Conservation (phyloP, 2,797 vertebrate genomes). For the Falco concolor region DNA sequence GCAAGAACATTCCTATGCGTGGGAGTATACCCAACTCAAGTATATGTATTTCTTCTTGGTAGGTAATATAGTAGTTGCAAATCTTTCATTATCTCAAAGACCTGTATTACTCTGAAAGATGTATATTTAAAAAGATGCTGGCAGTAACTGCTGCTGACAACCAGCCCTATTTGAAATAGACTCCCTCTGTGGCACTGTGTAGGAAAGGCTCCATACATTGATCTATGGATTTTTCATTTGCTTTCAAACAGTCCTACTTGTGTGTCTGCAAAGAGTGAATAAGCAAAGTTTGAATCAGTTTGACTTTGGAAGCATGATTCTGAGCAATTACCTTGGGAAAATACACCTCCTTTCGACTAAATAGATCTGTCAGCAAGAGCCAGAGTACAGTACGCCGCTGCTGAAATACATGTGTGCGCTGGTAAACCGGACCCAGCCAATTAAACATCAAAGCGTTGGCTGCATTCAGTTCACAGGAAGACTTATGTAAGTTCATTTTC, state of each 20-base stretch:
- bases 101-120: conserved; percentile 49
- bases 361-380: conserved; percentile 76
- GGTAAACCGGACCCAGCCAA: conserved; percentile 72
- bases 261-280: conserved; percentile 65
- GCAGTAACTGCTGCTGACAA: conserved; percentile 53
- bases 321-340: conserved; percentile 75
- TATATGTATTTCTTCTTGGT: neutral
- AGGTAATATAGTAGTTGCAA: conserved; percentile 47
- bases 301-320: conserved; percentile 76
- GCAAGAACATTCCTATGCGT: neutral
- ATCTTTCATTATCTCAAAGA: conserved; percentile 60
- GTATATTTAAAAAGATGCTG: conserved; percentile 62
- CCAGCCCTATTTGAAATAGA: conserved; percentile 49
- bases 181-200: conserved; percentile 35
- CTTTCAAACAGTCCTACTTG: conserved; percentile 64
- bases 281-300: conserved; percentile 72
- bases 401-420: conserved; percentile 54
- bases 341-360: conserved; percentile 70
- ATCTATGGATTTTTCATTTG: conserved; percentile 69
- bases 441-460: conserved; percentile 77
- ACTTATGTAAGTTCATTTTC: conserved; percentile 78
- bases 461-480: conserved; percentile 68
- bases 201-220: conserved; percentile 21
- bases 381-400: neutral
- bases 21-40: neutral